phyloP scores from a whole-genome alignment of 2,113 vertebrate species.

The Salvelinus alpinus region DNA sequence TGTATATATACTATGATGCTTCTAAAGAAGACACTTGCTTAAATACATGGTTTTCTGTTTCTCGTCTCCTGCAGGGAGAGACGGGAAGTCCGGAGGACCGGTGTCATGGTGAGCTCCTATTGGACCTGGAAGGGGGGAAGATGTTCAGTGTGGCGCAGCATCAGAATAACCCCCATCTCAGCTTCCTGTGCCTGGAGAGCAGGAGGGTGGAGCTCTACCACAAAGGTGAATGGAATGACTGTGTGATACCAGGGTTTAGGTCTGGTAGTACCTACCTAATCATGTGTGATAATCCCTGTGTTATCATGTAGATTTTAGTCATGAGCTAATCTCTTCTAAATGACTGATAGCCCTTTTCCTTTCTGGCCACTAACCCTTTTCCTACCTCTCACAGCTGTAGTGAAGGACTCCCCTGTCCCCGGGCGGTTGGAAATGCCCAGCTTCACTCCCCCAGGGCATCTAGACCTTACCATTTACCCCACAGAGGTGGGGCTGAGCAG shows the following conservation, averaged over 20 bases:
- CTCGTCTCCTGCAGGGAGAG: neutral
- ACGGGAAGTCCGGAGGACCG: conserved; percentile 71
- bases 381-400: conserved; percentile 64
- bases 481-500: conserved; percentile 83
- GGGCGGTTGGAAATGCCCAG: conserved; percentile 78
- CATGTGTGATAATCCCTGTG: too few species aligned
- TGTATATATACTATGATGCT: too few species aligned
- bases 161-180: conserved; percentile 82
- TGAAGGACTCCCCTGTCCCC: conserved; percentile 78
- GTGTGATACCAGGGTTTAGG: too few species aligned
- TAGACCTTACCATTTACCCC: conserved; percentile 85
- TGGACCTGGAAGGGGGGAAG: conserved; percentile 85
- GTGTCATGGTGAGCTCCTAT: conserved; percentile 81
- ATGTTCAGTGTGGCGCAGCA: conserved; percentile 88
- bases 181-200: conserved; percentile 86
- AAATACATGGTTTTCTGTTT: too few species aligned
- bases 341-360: neutral
- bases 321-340: neutral
- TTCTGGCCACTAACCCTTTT: neutral
- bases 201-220: conserved; percentile 83
- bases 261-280: too few species aligned
- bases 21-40: too few species aligned
- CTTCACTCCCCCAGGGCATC: conserved; percentile 75
- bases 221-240: conserved; percentile 69
- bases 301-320: too few species aligned